Evolutionary conservation across 1,140 invertebrate genomes (phyloP), one percentile per base, ranked within the genome.

Genomic region (Battus philenor): DNA sequence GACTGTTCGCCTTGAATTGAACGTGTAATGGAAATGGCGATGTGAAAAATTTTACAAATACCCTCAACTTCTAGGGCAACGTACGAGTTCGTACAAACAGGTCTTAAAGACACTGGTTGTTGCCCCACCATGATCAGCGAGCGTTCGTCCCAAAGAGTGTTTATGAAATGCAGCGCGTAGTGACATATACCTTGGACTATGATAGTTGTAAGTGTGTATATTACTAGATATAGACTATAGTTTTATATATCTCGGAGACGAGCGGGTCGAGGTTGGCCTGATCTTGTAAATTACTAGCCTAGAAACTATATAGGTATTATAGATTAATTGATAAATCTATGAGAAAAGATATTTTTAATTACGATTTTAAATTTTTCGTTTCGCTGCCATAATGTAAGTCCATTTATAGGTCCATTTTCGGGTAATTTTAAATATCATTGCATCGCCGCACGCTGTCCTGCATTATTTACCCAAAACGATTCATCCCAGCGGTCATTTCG

Each of bases 301-400:
- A 41, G 74, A 74, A 65, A 44, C 46, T 77, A 75, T 68, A 68
- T 76, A 74, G 66, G 57, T 60, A 62, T 38, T 49, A 56, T 68
- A 61, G 50, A 49, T 38, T 54, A 54, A 57, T 64, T 59, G 54
- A 65, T 59, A 62, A 55, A 68, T 71, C 48, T 69, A 69, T 62
- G 50, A 66, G 56, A 75, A 60, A 76, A 73, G 69, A 83, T 80
- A 83, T 83, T 83, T 77, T 83, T 80, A 80, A 83, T 78, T 82
- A 79, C 73, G 54, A 71, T 69, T 70, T 67, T 68, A 57, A 69
- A 62, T 57, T 55, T 68, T 59, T 61, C 58, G 57, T 72, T 63
- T 71, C 54, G 73, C 74, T 80, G 76, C 78, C 78, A 80, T 78
- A 79, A 76, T 72, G 59, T 50, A 73, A 77, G 70, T 43, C 27